These are phyloP conservation scores for Grammomys dolichurus DNA, from an alignment of 2,113 vertebrate species.

Conservation along the genomic window DNA sequence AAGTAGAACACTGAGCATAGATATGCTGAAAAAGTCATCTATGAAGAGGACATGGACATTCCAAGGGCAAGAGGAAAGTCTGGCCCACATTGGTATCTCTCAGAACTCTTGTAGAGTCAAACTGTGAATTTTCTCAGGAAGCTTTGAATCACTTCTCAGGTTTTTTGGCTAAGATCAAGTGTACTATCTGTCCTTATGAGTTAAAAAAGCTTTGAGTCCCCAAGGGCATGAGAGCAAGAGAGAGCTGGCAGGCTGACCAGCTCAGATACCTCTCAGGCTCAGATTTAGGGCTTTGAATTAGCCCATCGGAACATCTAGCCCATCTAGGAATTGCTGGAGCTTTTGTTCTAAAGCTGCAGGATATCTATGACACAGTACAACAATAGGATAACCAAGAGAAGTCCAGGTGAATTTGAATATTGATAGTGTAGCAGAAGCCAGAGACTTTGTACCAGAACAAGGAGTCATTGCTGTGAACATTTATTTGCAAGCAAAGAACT, in stretches of 20 bases:
- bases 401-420: not conserved
- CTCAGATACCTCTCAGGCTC: not conserved
- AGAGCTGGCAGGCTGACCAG: not conserved
- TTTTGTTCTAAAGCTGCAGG: not conserved
- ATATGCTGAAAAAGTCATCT: not conserved
- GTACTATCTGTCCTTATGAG: not conserved
- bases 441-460: not conserved
- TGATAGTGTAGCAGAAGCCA: not conserved
- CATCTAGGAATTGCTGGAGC: not conserved
- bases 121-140: not conserved
- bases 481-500: not conserved
- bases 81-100: not conserved
- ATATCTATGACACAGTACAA: not conserved
- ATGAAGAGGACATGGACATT: not conserved
- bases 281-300: not conserved
- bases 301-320: not conserved
- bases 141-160: not conserved
- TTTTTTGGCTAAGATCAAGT: not conserved
- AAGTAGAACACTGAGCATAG: not conserved
- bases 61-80: not conserved
- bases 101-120: not conserved
- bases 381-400: not conserved
- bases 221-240: not conserved
- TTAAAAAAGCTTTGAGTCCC: not conserved
- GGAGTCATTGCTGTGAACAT: not conserved